phyloP scores from a whole-genome alignment of 2,113 vertebrate genomes.

The Leptodactylus fuscus region DNA sequence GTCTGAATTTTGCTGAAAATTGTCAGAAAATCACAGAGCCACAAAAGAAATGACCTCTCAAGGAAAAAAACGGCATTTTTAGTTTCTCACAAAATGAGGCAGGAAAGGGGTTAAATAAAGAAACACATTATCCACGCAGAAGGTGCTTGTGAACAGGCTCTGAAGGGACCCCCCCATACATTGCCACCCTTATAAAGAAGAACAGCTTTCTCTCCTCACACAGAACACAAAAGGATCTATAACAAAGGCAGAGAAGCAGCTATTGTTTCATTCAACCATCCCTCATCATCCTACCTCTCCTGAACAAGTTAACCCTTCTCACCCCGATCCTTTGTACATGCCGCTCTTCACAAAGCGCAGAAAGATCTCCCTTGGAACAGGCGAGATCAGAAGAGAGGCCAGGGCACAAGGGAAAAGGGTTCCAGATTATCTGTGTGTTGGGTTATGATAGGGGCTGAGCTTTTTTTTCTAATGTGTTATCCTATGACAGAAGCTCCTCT shows the following conservation, averaged over 20 bases:
- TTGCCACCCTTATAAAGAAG: slow-evolving; percentile 56
- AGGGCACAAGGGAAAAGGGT: not conserved
- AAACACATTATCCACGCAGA: slow-evolving; percentile 50
- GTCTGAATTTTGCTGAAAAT: slow-evolving; percentile 31
- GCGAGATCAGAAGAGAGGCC: slow-evolving; percentile 3
- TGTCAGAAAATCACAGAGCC: slow-evolving; percentile 22
- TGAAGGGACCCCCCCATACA: slow-evolving; percentile 34
- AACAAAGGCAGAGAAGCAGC: slow-evolving; percentile 75
- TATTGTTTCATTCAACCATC: slow-evolving; percentile 77
- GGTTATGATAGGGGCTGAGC: slow-evolving; percentile 41
- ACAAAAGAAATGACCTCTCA: slow-evolving; percentile 34
- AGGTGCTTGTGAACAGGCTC: slow-evolving; percentile 50
- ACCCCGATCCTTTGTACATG: slow-evolving; percentile 74
- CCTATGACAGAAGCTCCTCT: slow-evolving; percentile 48
- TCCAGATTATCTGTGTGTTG: slow-evolving; percentile 53
- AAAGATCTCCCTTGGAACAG: slow-evolving; percentile 67
- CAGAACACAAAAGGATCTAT: slow-evolving; percentile 75
- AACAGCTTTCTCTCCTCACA: slow-evolving; percentile 82
- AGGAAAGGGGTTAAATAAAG: slow-evolving; percentile 53
- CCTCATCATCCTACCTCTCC: slow-evolving; percentile 80
- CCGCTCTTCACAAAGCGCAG: slow-evolving; percentile 75
- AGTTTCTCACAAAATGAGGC: slow-evolving; percentile 18
- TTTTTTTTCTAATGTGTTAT: slow-evolving; percentile 50
- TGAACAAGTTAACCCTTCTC: slow-evolving; percentile 80
- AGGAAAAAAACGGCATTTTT: not conserved